Evolutionary conservation across 1,140 invertebrate genomes (phyloP), one percentile per base, ranked within the genome.

Genomic region (Trachymyrmex septentrionalis): DNA sequence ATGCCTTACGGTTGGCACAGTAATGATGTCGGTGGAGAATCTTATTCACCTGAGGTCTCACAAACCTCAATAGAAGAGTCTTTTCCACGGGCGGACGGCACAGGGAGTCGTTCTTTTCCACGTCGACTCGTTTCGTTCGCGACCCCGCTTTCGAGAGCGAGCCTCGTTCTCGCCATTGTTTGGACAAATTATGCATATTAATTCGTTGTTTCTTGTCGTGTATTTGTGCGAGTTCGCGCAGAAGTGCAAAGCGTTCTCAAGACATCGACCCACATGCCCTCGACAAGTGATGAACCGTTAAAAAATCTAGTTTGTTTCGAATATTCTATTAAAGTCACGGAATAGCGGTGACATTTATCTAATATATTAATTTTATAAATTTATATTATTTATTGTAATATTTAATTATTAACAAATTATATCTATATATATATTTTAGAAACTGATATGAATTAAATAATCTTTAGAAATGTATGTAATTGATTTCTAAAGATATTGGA

Each of bases 101-200:
- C 61, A 48, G 34, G 67, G 38, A 38, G n/a, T 14, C 63, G 81
- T 89, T 73, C 63, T 57, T 91, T 78, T 91, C 76, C 90, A 91
- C 89, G 86, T 88, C 75, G 55, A 76, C 82, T 89, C 59, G 77
- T 55, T 82, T 87, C 77, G 81, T 91, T 88, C 89, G 27, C 90
- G 90, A 91, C 76, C 90, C 87, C 89, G 78, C 89, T 91, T 91
- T 91, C 87, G 87, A 91, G 90, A 89, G 66, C 72, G 85, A 89
- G 81, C 89, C 87, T 86, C 89, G 89, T 91, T 91, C 90, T 91
- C 90, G 90, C 90, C 89, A 91, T 91, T 91, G 90, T 91, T 91
- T 77, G 44, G 61, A 86, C 85, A 91, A 91, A 91, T 91, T 91
- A 91, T 91, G 90, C 85, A 91, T 89, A 91, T 91, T 89, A 91